Evolutionary conservation across 2,888 invertebrate species (phyloP).

Genomic region (Pandemis heparana): DNA sequence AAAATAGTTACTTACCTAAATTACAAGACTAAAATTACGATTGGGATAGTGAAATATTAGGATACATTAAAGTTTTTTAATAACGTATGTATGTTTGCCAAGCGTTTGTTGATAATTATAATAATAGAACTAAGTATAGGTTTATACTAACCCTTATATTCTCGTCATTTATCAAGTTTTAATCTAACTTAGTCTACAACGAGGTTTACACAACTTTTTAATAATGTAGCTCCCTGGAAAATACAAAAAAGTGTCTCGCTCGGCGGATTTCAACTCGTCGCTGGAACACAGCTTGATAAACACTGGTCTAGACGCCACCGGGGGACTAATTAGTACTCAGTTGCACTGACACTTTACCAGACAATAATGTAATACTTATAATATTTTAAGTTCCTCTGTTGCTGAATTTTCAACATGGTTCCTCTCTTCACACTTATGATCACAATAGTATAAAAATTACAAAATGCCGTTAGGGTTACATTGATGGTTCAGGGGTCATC

Average conservation of each 20-base stretch:
- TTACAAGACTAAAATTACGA: too few species aligned
- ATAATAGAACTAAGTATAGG: too few species aligned
- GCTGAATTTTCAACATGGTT: background rate
- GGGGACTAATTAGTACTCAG: background rate
- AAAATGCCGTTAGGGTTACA: too few species aligned
- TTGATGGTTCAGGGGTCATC: too few species aligned
- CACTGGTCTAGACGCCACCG: conserved; percentile 1
- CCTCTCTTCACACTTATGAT: background rate
- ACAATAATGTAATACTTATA: background rate
- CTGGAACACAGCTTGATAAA: background rate
- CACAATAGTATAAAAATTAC: too few species aligned
- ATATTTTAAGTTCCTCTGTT: background rate
- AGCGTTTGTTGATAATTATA: too few species aligned
- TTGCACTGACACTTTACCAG: background rate
- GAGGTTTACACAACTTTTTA: background rate
- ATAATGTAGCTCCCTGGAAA: background rate
- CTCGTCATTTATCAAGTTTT: background rate
- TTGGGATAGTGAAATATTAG: too few species aligned
- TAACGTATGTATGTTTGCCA: too few species aligned
- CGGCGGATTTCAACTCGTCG: background rate
- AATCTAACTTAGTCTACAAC: background rate
- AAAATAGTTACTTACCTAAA: too few species aligned
- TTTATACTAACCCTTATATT: too few species aligned
- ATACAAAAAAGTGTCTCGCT: background rate
- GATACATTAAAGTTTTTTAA: too few species aligned